These are phyloP conservation scores for Morpho deidamia DNA, from an alignment of 2,888 invertebrate species.

Conservation along the genomic window DNA sequence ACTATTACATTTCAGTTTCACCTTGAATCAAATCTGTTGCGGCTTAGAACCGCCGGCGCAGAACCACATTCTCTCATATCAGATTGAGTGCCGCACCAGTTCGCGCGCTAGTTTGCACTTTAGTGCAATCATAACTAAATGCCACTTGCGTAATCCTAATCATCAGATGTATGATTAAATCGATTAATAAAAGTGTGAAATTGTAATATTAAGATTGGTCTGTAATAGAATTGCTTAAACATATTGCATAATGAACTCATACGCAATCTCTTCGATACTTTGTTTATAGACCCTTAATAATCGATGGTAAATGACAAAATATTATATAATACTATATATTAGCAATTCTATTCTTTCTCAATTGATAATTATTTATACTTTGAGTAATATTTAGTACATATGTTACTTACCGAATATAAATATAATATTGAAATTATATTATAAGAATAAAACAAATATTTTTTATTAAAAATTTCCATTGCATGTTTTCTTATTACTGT, in stretches of 20 bases:
- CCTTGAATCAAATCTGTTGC: constrained; percentile 25
- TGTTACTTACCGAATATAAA: no score
- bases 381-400: no score
- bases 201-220: neutral
- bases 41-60: constrained; percentile 21
- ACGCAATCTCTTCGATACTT: no score
- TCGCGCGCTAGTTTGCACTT: constrained; percentile 26
- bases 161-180: constrained; percentile 1
- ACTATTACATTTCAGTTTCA: neutral
- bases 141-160: constrained; percentile 6
- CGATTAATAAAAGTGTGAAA: neutral
- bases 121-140: constrained; percentile 7
- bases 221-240: neutral
- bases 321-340: neutral
- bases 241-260: neutral
- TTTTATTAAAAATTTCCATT: no score
- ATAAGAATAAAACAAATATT: no score
- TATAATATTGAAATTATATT: no score
- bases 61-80: constrained; percentile 34
- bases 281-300: no score
- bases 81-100: constrained; percentile 62
- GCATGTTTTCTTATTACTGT: no score
- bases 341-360: no score
- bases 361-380: no score
- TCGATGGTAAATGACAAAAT: neutral